Evolutionary conservation across 2,113 vertebrate genomes (phyloP), one percentile per base, ranked within the genome.

Genomic region (Lates calcarifer): DNA sequence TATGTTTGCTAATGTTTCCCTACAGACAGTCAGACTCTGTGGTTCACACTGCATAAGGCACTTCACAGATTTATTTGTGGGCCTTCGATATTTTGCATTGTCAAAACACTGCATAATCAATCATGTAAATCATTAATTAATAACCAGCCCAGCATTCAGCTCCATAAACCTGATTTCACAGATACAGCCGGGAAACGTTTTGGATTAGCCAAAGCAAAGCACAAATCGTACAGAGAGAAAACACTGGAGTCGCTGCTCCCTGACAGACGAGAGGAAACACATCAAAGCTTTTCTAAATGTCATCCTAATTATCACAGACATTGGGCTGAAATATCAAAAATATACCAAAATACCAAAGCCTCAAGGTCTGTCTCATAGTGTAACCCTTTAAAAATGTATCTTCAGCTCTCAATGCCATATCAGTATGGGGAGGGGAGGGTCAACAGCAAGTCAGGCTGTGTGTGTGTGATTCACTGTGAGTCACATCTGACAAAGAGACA

Each of bases 251-350:
- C 45, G 2, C 53, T 43, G 67, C 70, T 81, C 70, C 67, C 66
- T 61, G 67, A 80, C 77, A 78, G 72, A 83, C 45, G 0, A 81
- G 70, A 61, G 66, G 76, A 83, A 85, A 81, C 49, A 70, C 87
- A 88, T 89, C 86, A 89, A 89, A 90, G 84, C 74, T 60, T 69
- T 65, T 83, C 69, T 67, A 92, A 93, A 93, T 92, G 92, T 81
- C 92, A 91, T 66, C 77, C 81, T 90, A 91, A 93, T 92, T 91
- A 93, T 83, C 85, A 61, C 72, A 64, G 84, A 85, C 64, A 62
- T 67, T 51, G 26, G 5, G 2, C 49, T 31, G 71, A 89, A 91
- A 90, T 89, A 89, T 87, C 60, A 93, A 85, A 91, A 84, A 88
- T 72, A 47, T 41, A 73, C 67, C 70, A 81, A 89, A 92, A 91